Evolutionary conservation across 2,113 vertebrate species (phyloP).

Genomic region (Psittacara wagleri): DNA sequence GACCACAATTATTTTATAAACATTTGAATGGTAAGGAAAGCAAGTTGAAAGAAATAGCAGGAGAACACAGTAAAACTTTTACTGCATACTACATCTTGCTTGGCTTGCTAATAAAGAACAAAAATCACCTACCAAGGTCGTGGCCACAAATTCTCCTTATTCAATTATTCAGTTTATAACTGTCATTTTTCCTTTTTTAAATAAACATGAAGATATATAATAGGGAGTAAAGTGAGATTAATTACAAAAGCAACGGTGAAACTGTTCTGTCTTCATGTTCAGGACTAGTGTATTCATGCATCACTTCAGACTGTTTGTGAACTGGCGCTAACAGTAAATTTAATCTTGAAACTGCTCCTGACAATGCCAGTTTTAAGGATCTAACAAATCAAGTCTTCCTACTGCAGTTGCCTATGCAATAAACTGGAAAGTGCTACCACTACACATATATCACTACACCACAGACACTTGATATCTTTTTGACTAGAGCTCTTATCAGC

Average conservation of each 20-base stretch:
- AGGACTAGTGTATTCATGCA: not conserved
- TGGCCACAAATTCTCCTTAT: slow-evolving; percentile 50
- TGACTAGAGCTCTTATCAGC: not conserved
- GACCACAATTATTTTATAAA: slow-evolving; percentile 35
- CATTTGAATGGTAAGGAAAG: not conserved
- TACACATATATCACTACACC: not conserved
- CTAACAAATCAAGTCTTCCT: not conserved
- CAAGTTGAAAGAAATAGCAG: slow-evolving; percentile 33
- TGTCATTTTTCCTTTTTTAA: slow-evolving; percentile 9
- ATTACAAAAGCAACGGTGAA: slow-evolving; percentile 46
- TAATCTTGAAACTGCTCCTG: slow-evolving; percentile 16
- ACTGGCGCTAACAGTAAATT: slow-evolving; percentile 11
- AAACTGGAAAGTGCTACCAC: not conserved
- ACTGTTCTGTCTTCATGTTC: not conserved
- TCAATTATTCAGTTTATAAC: slow-evolving; percentile 42
- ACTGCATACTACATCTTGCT: slow-evolving; percentile 53
- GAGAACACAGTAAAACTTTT: slow-evolving; percentile 49
- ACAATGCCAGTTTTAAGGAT: not conserved
- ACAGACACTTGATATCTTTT: not conserved
- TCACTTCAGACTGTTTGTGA: slow-evolving; percentile 1
- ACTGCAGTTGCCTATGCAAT: not conserved
- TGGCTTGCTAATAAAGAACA: slow-evolving; percentile 67
- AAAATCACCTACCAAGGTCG: slow-evolving; percentile 47
- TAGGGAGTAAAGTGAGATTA: slow-evolving; percentile 44
- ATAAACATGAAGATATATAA: slow-evolving; percentile 44